Evolutionary conservation across 2,888 invertebrate species (phyloP), one percentile per base, ranked within the genome.

Genomic region (Isotomurus palustris): DNA sequence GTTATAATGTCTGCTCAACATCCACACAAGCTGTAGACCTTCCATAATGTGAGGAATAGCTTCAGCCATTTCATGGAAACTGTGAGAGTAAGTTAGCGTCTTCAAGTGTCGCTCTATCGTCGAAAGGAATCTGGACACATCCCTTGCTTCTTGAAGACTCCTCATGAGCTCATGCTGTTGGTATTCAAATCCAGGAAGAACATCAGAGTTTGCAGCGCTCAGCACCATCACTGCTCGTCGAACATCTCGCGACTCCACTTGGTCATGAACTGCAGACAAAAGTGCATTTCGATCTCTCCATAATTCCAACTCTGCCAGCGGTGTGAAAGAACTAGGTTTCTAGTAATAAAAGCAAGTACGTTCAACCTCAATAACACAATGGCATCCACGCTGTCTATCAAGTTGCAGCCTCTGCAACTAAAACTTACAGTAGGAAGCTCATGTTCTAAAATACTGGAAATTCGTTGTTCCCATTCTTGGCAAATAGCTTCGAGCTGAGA

Each of bases 1-100:
- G 60, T 88, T 85, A 74, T 88, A 94, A 71, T 91, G 89, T 50
- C 83, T 79, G 0, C 93, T 93, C 53, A 94, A 81, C 49, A 92
- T 86, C 94, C 94, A 94, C 72, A 93, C 87, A 81, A 93, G 86
- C 69, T 88, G 84, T 36, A 94, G 75, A 1, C 90, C 88, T 64
- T 90, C 87, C 78, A 91, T 87, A 62, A 93, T 76, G 56, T 85
- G 82, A 0, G 88, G 87, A 25, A 94, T 80, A 4, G 84, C 81
- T 38, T 87, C 84, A 12, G 82, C 81, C 21, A 91, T 84, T 73
- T 83, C 82, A 55, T 82, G 79, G 59, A 91, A 86, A 25, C 86
- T 83, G 0, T 83, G 81, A 29, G 84, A 81, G 58, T 83, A 83
- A 62, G 84, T 82, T 59, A 89, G 82, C 60, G 86, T 82, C 85